phyloP scores from a whole-genome alignment of 2,797 vertebrate species.

The Myotis findleyi region DNA sequence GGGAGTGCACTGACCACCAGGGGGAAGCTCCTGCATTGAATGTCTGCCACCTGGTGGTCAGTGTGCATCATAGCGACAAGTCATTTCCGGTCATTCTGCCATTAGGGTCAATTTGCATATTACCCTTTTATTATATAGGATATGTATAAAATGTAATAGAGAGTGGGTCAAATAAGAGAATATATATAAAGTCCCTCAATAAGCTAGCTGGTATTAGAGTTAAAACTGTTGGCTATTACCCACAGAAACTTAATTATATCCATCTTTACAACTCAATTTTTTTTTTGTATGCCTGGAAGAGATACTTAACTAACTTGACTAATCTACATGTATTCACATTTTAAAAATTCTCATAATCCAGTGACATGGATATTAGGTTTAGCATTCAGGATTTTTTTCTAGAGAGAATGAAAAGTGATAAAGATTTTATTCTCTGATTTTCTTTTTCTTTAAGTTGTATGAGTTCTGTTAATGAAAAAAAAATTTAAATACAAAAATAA shows the following conservation, averaged over 20 bases:
- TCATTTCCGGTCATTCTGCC: too few relatives aligned
- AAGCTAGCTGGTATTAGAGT: neutral
- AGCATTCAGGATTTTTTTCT: neutral
- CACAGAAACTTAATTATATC: neutral
- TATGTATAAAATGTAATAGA: neutral
- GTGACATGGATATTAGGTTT: slow-evolving; percentile 18
- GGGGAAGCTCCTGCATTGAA: too few relatives aligned
- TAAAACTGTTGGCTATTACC: neutral
- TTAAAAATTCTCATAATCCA: neutral
- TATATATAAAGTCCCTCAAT: neutral
- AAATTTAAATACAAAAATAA: too few relatives aligned
- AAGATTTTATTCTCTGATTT: slow-evolving; percentile 26
- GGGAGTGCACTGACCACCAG: too few relatives aligned
- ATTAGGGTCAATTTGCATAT: too few relatives aligned
- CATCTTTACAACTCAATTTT: neutral
- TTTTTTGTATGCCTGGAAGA: neutral
- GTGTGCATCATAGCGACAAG: too few relatives aligned
- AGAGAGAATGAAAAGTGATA: neutral
- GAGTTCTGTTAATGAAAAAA: slow-evolving; percentile 3
- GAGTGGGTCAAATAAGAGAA: neutral
- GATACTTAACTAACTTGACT: neutral
- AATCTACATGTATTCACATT: neutral
- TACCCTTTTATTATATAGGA: neutral
- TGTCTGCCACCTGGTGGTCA: too few relatives aligned
- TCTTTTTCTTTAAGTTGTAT: neutral